Percentiles rank a stretch among this genome's conserved stretches.
These are phyloP conservation scores for Actinia tenebrosa DNA, from an alignment of 64 coral and sea anemone species.

Conservation along the genomic window DNA sequence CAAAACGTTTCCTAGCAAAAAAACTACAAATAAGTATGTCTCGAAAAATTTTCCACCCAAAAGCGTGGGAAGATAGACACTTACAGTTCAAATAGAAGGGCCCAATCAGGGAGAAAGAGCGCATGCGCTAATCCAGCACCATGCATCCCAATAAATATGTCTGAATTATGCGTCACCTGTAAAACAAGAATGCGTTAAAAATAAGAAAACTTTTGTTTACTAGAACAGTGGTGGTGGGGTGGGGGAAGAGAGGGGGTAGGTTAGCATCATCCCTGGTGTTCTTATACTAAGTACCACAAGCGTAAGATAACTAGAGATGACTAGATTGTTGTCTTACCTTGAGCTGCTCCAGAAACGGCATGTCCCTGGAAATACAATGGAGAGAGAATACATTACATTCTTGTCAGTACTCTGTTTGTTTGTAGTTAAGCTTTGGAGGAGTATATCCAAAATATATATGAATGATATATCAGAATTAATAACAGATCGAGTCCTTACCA, in stretches of 20 bases:
- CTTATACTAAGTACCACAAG: too few relatives aligned
- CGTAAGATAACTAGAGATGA: too few relatives aligned
- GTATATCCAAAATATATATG: too few relatives aligned
- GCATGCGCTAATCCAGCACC: conserved; percentile 84
- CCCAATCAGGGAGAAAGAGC: conserved; percentile 90
- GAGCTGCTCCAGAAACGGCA: conserved; percentile 88
- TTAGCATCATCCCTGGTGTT: too few relatives aligned
- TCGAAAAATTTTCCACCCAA: too few relatives aligned
- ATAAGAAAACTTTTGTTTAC: too few relatives aligned
- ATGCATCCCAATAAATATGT: conserved; percentile 97
- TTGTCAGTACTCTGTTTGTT: neutral
- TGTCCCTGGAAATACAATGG: conserved; percentile 32
- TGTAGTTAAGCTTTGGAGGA: neutral
- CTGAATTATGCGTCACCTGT: conserved; percentile 79
- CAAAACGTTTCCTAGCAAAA: too few relatives aligned
- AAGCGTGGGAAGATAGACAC: neutral
- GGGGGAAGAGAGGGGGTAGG: neutral
- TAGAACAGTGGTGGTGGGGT: neutral
- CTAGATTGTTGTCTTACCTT: conserved; percentile 44
- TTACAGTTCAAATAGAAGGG: conserved; percentile 94
- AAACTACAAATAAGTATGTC: too few relatives aligned
- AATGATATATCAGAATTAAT: neutral
- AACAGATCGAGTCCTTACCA: conserved; percentile 10
- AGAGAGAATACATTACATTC: neutral
- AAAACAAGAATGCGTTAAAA: neutral